Evolutionary conservation across 2,888 invertebrate species (phyloP), one percentile per base, ranked within the genome.

Genomic region (Flexamia atlantica): DNA sequence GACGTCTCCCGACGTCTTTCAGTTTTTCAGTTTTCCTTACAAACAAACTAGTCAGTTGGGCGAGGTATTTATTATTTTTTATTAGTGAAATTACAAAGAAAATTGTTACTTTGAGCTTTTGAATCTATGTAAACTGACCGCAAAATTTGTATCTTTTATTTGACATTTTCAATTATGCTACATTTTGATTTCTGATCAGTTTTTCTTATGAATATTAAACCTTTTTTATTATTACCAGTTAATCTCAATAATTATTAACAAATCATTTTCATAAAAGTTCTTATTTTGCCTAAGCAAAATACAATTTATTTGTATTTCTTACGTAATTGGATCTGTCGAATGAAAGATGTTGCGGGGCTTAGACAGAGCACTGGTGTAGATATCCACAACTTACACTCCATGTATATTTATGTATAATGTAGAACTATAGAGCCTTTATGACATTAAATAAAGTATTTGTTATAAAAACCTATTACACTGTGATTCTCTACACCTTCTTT

Each of bases 371-470:
- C 82, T 83, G 46, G 53, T 83, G 82, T 83, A 83, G 82, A 83
- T 83, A 83, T 25, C 82, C 40, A 74, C 82, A 74, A 57, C 81
- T 25, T 83, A 70, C 82, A 82, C 82, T 83, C 72, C 74, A 74
- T 83, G 82, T 83, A 83, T 83, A 83, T 83, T 83, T 83, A 83
- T 83, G 82, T 83, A 83, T 40, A 83, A 83, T 83, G 82, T 83
- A 83, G 82, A 83, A 20, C 28, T 57, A 83, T 83, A 83, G 82
- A 83, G 74, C 72, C 82, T 83, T 83, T 83, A 83, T 74, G 82
- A 83, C 72, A 82, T 83, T 83, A 83, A 74, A 83, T 85, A 87
- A 86, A 86, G 74, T 86, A 85, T 86, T 86, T 87, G 86, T 86
- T 87, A 87, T 83, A 85, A 85, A 84, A 85, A 72, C 68, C 60